phyloP scores from a whole-genome alignment of 2,797 vertebrate species.

The Malurus splendens region DNA sequence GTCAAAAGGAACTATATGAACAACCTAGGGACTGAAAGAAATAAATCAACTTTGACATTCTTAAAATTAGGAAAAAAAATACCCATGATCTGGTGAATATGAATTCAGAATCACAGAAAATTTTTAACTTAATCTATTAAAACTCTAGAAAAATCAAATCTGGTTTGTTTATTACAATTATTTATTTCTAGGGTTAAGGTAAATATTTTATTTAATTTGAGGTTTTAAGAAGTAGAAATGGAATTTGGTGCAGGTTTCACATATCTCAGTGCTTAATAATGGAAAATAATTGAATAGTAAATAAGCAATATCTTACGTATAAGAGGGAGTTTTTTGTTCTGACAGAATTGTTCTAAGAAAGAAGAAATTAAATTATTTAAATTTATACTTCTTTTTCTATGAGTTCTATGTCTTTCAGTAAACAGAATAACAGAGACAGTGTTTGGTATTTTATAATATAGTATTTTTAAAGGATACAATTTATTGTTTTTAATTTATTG shows the following conservation, averaged over 20 bases:
- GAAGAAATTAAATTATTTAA: not conserved
- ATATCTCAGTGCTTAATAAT: not conserved
- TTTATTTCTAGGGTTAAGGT: not conserved
- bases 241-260: not conserved
- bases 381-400: accelerated
- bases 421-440: not conserved
- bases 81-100: not conserved
- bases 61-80: not conserved
- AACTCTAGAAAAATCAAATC: not conserved
- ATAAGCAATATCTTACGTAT: not conserved
- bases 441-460: not conserved
- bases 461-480: not conserved
- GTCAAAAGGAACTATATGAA: not conserved
- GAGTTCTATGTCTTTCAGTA: not conserved
- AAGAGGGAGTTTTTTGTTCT: not conserved
- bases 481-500: not conserved
- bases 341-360: not conserved
- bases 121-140: not conserved
- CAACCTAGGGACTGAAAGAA: not conserved
- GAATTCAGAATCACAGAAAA: not conserved
- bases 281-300: not conserved
- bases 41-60: not conserved
- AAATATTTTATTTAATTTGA: not conserved
- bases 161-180: not conserved
- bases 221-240: not conserved